Conservation (phyloP, 2,888 invertebrate genomes). For the Sthenelais limicola region DNA sequence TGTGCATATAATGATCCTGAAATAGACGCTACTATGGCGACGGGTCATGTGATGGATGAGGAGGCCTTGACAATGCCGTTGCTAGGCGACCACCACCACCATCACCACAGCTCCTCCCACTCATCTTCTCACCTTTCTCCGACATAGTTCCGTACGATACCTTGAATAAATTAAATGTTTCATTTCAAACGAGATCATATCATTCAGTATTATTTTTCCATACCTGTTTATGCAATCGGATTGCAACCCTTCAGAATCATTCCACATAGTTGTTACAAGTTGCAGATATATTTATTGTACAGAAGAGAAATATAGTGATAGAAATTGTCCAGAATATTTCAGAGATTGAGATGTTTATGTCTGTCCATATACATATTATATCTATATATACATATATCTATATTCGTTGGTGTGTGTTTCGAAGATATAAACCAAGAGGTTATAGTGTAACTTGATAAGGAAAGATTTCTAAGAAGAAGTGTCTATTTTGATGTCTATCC, state of each 20-base stretch:
- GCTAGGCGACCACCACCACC: slow-evolving; percentile 21
- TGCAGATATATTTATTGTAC: slow-evolving; percentile 4
- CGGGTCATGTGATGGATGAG: slow-evolving; percentile 11
- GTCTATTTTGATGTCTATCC: slow-evolving; percentile 30
- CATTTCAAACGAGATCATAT: background rate
- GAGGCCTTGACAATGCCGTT: slow-evolving; percentile 12
- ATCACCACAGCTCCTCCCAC: slow-evolving; percentile 5
- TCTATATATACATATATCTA: slow-evolving; percentile 17
- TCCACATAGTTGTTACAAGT: slow-evolving; percentile 30
- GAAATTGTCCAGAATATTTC: no score
- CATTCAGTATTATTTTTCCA: slow-evolving; percentile 37
- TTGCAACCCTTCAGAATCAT: slow-evolving; percentile 35
- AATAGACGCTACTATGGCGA: slow-evolving; percentile 1
- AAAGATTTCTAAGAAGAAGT: slow-evolving; percentile 20
- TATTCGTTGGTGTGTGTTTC: slow-evolving; percentile 1
- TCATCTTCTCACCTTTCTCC: slow-evolving; percentile 13
- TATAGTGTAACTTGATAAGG: background rate
- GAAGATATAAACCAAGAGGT: background rate
- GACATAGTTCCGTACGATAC: no score
- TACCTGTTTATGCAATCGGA: slow-evolving; percentile 20
- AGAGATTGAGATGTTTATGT: no score
- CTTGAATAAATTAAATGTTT: no score
- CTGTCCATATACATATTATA: no score
- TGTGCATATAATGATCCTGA: background rate
- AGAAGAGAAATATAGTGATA: no score